A percentile compares a stretch with the other conserved stretches of the same genome.
phyloP scores from a whole-genome alignment of 2,888 invertebrate genomes.

The Agrilus mali region DNA sequence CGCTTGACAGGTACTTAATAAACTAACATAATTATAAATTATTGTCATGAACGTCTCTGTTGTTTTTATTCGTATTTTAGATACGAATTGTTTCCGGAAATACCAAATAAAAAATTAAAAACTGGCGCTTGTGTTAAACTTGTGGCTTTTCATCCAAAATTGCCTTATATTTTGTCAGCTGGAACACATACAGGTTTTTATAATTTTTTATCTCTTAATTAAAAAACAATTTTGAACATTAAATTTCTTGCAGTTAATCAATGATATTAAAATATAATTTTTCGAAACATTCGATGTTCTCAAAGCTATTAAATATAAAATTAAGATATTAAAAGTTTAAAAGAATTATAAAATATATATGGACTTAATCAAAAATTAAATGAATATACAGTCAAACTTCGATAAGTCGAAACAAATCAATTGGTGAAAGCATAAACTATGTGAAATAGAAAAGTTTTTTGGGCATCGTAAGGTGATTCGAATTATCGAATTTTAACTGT shows the following conservation, averaged over 20 bases:
- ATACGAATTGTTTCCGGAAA: slow-evolving; percentile 22
- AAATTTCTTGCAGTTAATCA: too few species aligned
- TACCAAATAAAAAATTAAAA: slow-evolving; percentile 23
- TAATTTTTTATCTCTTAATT: neutral
- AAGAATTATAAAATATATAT: too few species aligned
- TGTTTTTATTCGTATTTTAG: slow-evolving; percentile 15
- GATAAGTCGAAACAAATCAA: too few species aligned
- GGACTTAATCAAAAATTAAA: too few species aligned
- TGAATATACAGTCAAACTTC: too few species aligned
- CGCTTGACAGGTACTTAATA: slow-evolving; percentile 21
- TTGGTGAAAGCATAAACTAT: too few species aligned
- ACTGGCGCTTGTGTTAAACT: slow-evolving; percentile 34
- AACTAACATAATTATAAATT: neutral
- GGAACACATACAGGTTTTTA: slow-evolving; percentile 30
- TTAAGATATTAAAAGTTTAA: neutral
- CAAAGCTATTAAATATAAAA: neutral
- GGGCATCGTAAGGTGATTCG: too few species aligned
- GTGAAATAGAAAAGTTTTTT: too few species aligned
- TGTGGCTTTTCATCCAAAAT: slow-evolving; percentile 36
- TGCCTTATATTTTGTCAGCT: slow-evolving; percentile 37
- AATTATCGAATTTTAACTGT: too few species aligned
- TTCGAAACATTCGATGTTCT: too few species aligned
- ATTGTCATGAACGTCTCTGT: neutral
- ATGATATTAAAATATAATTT: too few species aligned
- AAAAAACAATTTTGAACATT: too few species aligned